Conservation (phyloP, 1,140 invertebrate species). For the Idris sp. region DNA sequence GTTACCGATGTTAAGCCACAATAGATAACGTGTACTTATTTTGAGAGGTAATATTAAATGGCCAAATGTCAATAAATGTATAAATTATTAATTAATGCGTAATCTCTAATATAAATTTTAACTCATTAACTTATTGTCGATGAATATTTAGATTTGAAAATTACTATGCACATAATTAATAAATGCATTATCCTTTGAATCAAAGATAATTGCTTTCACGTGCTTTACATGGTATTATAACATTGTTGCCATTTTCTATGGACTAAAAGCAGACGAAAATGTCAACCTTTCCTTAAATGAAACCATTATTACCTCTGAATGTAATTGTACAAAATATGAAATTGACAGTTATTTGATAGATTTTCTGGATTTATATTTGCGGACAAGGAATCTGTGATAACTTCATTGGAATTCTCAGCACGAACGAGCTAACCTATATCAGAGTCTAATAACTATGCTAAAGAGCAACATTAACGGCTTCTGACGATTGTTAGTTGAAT, state of each 20-base stretch:
- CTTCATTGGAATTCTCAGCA: conserved; percentile 69
- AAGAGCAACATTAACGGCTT: conserved; percentile 53
- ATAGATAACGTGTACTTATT: conserved; percentile 2
- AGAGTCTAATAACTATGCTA: conserved; percentile 59
- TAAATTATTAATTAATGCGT: conserved; percentile 35
- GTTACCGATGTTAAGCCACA: too few species aligned
- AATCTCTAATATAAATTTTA: conserved; percentile 36
- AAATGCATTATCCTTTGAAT: conserved; percentile 31
- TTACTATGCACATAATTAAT: conserved; percentile 30
- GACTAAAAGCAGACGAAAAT: too few species aligned
- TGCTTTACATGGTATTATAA: conserved; percentile 7
- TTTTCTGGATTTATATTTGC: too few species aligned
- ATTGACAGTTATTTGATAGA: too few species aligned
- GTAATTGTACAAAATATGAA: too few species aligned
- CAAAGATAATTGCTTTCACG: conserved; percentile 18
- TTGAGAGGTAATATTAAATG: conserved; percentile 22
- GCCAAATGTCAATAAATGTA: conserved; percentile 20
- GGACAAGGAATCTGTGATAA: conserved; percentile 56
- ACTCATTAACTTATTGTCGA: conserved; percentile 31
- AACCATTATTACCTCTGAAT: too few species aligned
- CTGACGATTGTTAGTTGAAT: conserved; percentile 21
- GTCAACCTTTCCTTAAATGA: too few species aligned
- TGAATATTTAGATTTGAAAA: conserved; percentile 24
- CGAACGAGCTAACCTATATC: conserved; percentile 66
- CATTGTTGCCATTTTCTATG: too few species aligned